These are phyloP conservation scores for Toxotes jaculatrix DNA, from an alignment of 2,113 vertebrate genomes.

Conservation along the genomic window DNA sequence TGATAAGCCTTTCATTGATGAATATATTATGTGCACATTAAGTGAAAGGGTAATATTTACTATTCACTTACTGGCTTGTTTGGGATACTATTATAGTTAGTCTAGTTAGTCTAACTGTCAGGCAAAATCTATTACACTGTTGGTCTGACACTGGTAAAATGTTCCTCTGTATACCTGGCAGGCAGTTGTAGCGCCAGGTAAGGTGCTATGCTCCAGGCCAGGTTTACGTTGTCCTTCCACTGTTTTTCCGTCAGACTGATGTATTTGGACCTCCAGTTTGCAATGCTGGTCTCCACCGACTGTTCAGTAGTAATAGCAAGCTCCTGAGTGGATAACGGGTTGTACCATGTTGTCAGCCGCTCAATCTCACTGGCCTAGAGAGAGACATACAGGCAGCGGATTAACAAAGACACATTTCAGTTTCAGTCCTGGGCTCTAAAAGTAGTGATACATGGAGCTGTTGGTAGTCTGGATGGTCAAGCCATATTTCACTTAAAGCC, in stretches of 20 bases:
- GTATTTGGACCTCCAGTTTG: conserved; percentile 98
- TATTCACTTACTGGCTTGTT: neutral
- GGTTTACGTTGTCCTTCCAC: conserved; percentile 97
- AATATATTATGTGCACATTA: neutral
- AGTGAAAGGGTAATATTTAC: neutral
- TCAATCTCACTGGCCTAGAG: conserved; percentile 95
- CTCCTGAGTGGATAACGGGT: conserved; percentile 93
- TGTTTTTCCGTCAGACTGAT: conserved; percentile 96
- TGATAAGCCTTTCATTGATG: neutral
- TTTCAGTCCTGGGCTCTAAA: neutral
- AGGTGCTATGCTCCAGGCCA: conserved; percentile 97
- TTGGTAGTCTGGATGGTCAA: too few relatives aligned
- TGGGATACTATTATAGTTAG: neutral
- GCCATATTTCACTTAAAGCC: too few relatives aligned
- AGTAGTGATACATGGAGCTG: neutral
- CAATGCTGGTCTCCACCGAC: conserved; percentile 93
- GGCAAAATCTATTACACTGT: neutral
- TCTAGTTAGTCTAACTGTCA: neutral
- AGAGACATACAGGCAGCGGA: neutral
- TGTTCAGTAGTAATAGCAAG: conserved; percentile 90
- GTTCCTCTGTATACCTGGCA: conserved; percentile 85
- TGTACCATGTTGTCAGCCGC: conserved; percentile 96
- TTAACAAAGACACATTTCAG: neutral
- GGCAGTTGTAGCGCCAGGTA: conserved; percentile 95
- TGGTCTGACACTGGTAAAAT: neutral